Percentiles rank a stretch among this genome's conserved stretches.
phyloP scores from a whole-genome alignment of 2,888 invertebrate genomes.

The Synanthedon myopaeformis region DNA sequence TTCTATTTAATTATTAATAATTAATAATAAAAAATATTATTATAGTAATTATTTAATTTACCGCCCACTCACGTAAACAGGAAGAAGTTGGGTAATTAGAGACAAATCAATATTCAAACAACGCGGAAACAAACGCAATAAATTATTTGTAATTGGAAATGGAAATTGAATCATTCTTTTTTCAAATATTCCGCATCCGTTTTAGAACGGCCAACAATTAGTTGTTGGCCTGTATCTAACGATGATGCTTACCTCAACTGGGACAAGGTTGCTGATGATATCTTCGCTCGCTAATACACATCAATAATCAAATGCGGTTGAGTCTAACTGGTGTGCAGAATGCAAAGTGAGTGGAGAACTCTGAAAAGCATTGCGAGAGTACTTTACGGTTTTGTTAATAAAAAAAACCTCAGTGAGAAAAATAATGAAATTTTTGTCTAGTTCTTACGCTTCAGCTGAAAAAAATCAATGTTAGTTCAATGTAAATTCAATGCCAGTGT shows the following conservation, averaged over 20 bases:
- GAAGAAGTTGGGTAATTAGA: neutral
- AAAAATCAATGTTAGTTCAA: no score
- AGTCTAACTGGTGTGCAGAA: neutral
- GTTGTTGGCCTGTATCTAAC: conserved; percentile 1
- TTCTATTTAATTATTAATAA: no score
- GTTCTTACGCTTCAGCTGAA: no score
- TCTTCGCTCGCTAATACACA: conserved; percentile 10
- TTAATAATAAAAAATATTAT: no score
- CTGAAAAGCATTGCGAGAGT: neutral
- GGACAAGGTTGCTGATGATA: conserved; percentile 26
- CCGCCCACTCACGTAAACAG: neutral
- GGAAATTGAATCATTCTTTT: neutral
- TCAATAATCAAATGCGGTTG: neutral
- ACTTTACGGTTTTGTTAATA: neutral
- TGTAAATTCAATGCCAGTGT: no score
- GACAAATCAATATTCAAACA: neutral
- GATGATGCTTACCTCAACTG: conserved; percentile 13
- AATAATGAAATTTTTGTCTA: no score
- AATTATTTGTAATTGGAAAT: conserved; percentile 1
- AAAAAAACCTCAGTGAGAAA: no score
- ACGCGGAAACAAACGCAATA: neutral
- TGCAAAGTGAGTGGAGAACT: neutral
- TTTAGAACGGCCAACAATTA: neutral
- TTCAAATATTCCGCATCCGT: no score
- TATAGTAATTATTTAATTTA: no score